Base-by-base conservation (phyloP, 2,888 invertebrate genomes). In the Lasius platythorax region DNA sequence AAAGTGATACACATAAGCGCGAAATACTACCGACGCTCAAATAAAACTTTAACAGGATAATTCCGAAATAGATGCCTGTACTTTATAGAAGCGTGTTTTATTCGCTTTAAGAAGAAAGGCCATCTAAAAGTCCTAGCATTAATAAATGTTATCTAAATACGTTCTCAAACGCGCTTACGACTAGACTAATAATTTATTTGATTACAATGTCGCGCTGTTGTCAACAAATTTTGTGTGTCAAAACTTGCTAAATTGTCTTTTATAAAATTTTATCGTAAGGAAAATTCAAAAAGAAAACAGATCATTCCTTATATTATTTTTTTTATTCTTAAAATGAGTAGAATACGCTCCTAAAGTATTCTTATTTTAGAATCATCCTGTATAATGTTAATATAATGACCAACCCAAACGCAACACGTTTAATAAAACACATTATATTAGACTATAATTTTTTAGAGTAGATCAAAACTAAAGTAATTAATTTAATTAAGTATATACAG, bases 1-100 rank as follows among this genome's bases (percentile, higher is more conserved):
- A 70, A 85, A 58, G 50, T 76, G 70, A 28, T 84, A 82, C 63
- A 61, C 28, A 56, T 53, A 81, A 83, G 79, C 84, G 56, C 8
- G 53, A n/a, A 53, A 84, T 50, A 66, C 74, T 76, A 78, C 67
- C 37, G 30, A 82, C 74, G 30, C n/a, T 50, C 30, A 43, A 56
- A 79, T 58, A 30, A 72, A 73, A 61, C 18, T 58, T 61, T 23
- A 79, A 18, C 43, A 33, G 33, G 28, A 28, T 61, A 46, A 79
- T 79, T 79, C 40, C 43, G 30, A 72, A 76, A 68, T 37, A 8
- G 0, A 1, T 74, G 4, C 8, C 28, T 50, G 23, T 15, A 66
- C 46, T 64, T 46, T 43, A 53, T n/a, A 28, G 11, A 18, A 58
- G 1, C 63, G 43, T n/a, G 63, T n/a, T 43, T 18, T 61, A 40